Evolutionary conservation across 2,888 invertebrate genomes (phyloP), one percentile per base, ranked within the genome.

Genomic region (Podotricha telesiphe): DNA sequence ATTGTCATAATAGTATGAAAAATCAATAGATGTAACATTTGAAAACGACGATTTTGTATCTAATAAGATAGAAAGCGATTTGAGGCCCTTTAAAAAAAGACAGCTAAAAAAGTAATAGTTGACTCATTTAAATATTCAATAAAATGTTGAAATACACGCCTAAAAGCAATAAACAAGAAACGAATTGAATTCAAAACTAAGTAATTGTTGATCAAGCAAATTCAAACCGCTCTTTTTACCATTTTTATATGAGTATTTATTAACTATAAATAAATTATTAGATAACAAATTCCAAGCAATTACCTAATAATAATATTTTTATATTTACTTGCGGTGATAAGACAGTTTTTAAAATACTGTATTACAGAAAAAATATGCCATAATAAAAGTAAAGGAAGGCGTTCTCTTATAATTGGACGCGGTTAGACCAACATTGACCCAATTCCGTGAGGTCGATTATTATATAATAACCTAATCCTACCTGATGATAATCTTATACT

Each of bases 391-490:
- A 61, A 45, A 28, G 11, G 17, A 4, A 34, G 58, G 19, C 28
- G 17, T 47, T 48, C 48, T 50, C 48, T 62, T 20, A 15, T 62
- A 48, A 62, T 62, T 48, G 48, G 62, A 34, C 34, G 62, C 37
- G 48, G 28, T 62, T 50, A 48, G 48, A 34, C 48, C 37, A 37
- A 62, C 53, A 55, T 45, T 65, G 65, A 47, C 55, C 45, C 65
- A 53, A 65, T 55, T 65, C 34, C 10, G 13, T 28, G n/a, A 65
- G 20, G 20, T 65, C 65, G 45, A 45, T 53, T 55, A 65, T 55
- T 53, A 65, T 65, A 55, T 65, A 55, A 62, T 62, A 19, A 62
- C 62, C 19, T 61, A 61, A 53, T 64, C 64, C 53, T 47, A 53
- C n/a, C 55, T 55, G 55, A 65, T 65, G 42, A 20, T 65, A 55